Evolutionary conservation across 2,797 vertebrate species (phyloP), one percentile per base, ranked within the genome.

Genomic region (Siniperca scherzeri): DNA sequence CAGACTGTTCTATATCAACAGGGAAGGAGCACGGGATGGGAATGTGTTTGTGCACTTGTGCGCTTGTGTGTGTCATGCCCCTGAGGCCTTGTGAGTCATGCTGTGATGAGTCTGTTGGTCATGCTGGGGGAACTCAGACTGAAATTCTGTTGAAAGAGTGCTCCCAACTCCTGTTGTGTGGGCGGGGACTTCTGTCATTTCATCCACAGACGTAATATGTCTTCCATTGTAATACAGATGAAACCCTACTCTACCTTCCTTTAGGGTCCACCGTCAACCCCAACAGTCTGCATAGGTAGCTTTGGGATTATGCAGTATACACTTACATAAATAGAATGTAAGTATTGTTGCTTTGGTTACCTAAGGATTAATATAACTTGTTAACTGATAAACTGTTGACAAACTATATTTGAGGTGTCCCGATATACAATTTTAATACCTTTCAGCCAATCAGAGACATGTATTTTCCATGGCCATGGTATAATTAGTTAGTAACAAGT

Each of bases 31-130:
- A 44, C 13, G 42, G 13, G 42, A 44, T 14, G 42, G 13, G 42
- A 14, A 44, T 74, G 70, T 66, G 61, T 62, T 57, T 36, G 57
- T 52, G 66, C 53, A 44, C 27, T 27, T 53, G 64, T 73, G 46
- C 36, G 74, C 30, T 61, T 14, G 40, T 77, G 17, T 74, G 52
- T 48, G 69, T 79, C 68, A 79, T 52, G 40, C 59, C 79, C 78
- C 61, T 53, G 27, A 66, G 65, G 55, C 33, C 17, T 30, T 59
- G 70, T 80, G 75, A 91, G 42, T 90, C 81, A 91, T 67, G 52
- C 36, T 69, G 44, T 61, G 69, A 72, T 72, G 57, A 69, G 66
- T 44, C n/a, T 65, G 76, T 81, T n/a, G 7, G 77, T 72, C 71
- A 86, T 62, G 67, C 71, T 57, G 69, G 1, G 3, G 55, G 44